Evolutionary conservation across 2,797 vertebrate species (phyloP), one percentile per base, ranked within the genome.

Genomic region (Premnoplex brunnescens): DNA sequence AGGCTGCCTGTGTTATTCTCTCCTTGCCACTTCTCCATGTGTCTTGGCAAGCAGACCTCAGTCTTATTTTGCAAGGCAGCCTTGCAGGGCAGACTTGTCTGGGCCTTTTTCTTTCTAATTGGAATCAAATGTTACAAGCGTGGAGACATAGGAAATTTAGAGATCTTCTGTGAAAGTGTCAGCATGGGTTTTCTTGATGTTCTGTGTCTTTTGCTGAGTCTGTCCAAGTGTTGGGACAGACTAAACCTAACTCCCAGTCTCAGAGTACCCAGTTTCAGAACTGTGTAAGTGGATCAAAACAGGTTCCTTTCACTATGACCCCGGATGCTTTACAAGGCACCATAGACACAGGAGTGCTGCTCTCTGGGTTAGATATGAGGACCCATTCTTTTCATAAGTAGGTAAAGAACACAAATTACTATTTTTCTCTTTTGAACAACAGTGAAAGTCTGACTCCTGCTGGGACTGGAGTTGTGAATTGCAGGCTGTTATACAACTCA

Each of bases 71-170:
- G 51, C 55, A 87, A 87, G 59, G 56, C 51, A 91, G 23, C 13
- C 55, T 91, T 82, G 48, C 20, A 88, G 67, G 74, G 74, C 54
- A 93, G 76, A 72, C 21, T 43, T 89, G 55, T 34, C 67, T 74
- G 74, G 8, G 11, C 51, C 48, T 28, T 76, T 93, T 93, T 82
- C 24, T n/a, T 82, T 59, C 10, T 89, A 89, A 81, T 89, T 91
- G 74, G 67, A 96, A 86, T 24, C 87, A 85, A 94, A 93, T 85
- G 68, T 87, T 66, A 48, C 30, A 68, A 69, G 52, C 39, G 73
- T 32, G 36, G 55, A 69, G 41, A 46, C 39, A 67, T 0, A 56
- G 60, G 13, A 82, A 82, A 89, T 36, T 39, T 48, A 73, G 36
- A 89, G 36, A 63, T 15, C 46, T 34, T 66, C 55, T 56, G 5